These are phyloP conservation scores for Tricholaema leucomelas DNA, from an alignment of 2,113 vertebrate genomes.

Conservation along the genomic window DNA sequence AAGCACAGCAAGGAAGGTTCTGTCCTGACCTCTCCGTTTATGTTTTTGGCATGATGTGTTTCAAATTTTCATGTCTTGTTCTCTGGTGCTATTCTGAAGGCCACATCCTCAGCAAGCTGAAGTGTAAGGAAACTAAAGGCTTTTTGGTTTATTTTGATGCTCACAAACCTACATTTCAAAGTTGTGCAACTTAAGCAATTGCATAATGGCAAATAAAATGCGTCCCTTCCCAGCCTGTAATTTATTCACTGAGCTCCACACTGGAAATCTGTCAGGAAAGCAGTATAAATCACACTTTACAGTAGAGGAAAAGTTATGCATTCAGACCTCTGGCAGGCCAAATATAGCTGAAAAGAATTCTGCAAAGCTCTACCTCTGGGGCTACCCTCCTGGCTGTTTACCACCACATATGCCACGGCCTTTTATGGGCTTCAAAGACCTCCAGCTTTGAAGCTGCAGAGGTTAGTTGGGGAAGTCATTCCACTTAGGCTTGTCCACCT, in stretches of 20 bases:
- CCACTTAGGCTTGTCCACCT: conserved; percentile 7
- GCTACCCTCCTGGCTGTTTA: neutral
- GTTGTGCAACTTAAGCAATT: neutral
- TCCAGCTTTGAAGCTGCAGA: neutral
- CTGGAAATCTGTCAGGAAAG: conserved; percentile 17
- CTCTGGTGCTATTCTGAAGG: neutral
- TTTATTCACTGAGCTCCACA: neutral
- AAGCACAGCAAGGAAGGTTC: neutral
- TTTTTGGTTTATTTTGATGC: neutral
- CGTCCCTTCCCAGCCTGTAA: neutral
- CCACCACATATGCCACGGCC: neutral
- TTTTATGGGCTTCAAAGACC: conserved; percentile 42
- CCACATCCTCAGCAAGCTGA: neutral
- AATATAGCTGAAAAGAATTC: conserved; percentile 28
- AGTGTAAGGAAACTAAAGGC: neutral
- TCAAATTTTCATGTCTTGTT: neutral
- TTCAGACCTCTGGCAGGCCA: neutral
- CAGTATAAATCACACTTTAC: neutral
- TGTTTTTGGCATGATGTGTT: neutral
- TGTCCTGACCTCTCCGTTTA: neutral
- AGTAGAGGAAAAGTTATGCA: neutral
- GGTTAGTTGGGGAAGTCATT: conserved; percentile 9
- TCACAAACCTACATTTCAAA: neutral
- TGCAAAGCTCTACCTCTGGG: neutral
- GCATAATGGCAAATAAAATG: neutral